Conservation (phyloP, 2,797 vertebrate species). For the Chelonia mydas region DNA sequence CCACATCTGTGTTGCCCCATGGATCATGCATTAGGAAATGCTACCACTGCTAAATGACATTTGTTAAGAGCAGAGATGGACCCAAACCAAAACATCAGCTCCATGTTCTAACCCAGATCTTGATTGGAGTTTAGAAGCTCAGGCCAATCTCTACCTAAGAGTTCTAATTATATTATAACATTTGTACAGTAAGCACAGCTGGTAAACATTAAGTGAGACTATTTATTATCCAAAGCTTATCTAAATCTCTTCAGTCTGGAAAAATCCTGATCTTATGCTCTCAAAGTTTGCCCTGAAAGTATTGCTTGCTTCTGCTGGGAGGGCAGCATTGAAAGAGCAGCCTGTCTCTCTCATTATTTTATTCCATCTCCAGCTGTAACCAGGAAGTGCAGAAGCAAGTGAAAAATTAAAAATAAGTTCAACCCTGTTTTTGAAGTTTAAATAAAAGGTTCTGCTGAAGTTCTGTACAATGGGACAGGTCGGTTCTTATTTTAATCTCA, state of each 20-base stretch:
- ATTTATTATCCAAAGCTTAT: not conserved
- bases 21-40: not conserved
- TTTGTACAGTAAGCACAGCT: not conserved
- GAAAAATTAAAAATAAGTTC: not conserved
- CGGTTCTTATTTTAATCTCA: not conserved
- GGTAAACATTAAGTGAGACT: not conserved
- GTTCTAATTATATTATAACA: fast-evolving
- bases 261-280: constrained; percentile 15
- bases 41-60: fast-evolving
- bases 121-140: not conserved
- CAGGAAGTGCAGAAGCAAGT: not conserved
- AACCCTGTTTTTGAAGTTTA: not conserved
- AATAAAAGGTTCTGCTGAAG: not conserved
- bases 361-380: constrained; percentile 44
- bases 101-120: not conserved
- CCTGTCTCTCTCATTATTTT: constrained; percentile 8
- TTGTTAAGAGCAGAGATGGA: not conserved
- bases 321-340: constrained; percentile 1
- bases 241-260: constrained; percentile 4
- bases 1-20: not conserved
- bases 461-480: not conserved
- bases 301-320: constrained; percentile 33
- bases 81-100: not conserved
- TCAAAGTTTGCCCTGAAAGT: not conserved
- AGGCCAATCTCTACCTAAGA: not conserved